phyloP scores from a whole-genome alignment of 2,888 invertebrate genomes.

The Brachyptera putata region DNA sequence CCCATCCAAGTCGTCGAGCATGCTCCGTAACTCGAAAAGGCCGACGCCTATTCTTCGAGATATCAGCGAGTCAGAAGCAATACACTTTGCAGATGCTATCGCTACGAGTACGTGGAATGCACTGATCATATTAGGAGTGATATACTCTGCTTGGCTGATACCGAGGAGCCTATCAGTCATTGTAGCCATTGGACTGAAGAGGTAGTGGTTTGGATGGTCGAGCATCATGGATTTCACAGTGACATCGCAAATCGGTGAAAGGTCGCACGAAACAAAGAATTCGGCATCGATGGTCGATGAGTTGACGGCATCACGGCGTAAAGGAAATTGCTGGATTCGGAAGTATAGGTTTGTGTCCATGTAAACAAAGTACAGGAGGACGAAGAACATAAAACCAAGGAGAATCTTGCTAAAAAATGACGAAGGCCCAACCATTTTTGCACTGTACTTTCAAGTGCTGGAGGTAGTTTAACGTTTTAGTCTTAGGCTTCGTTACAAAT shows the following conservation, averaged over 20 bases:
- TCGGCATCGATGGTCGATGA: constrained; percentile 25
- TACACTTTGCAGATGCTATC: constrained; percentile 65
- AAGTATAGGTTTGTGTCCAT: constrained; percentile 71
- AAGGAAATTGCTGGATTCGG: constrained; percentile 64
- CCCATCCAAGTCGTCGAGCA: constrained; percentile 82
- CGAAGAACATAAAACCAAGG: constrained; percentile 40
- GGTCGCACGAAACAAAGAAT: constrained; percentile 41
- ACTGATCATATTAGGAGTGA: constrained; percentile 83
- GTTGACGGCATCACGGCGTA: constrained; percentile 50
- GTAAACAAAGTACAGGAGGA: constrained; percentile 60
- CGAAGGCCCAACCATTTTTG: constrained; percentile 32
- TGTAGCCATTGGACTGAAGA: constrained; percentile 75
- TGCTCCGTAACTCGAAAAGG: constrained; percentile 74
- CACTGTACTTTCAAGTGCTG: too few relatives aligned
- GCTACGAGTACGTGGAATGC: constrained; percentile 74
- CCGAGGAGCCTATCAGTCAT: constrained; percentile 62
- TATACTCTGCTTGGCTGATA: constrained; percentile 55
- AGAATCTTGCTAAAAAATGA: constrained; percentile 31
- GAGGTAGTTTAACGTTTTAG: too few relatives aligned
- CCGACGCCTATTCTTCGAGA: constrained; percentile 69
- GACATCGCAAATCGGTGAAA: constrained; percentile 73
- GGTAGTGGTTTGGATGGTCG: constrained; percentile 79
- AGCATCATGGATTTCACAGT: constrained; percentile 79
- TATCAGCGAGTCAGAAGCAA: constrained; percentile 67
- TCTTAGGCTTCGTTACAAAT: too few relatives aligned